Base-by-base conservation (phyloP, 2,113 vertebrate species). In the Eptesicus fuscus region DNA sequence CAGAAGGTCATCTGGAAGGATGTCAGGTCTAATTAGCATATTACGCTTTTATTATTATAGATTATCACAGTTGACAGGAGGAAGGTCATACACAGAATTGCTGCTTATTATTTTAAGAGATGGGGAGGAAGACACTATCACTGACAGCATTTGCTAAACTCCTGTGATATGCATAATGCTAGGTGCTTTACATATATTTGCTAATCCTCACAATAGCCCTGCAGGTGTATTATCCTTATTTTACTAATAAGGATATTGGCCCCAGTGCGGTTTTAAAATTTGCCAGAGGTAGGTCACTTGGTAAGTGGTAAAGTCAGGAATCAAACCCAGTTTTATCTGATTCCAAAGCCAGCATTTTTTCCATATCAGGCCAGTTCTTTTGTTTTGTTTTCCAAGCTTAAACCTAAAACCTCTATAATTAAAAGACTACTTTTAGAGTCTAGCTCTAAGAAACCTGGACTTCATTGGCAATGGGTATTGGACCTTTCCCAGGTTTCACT, bases 171-270 rank as follows among this genome's bases (percentile, higher is more conserved):
- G 30, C 42, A 10, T 49, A 37, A 28, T 51, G 17, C 22, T 35
- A 8, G 22, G 7, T 69, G 12, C 12, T 88, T 83, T 40, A 30
- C 2, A 28, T 73, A 3, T 32, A 18, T 59, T 79, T n/a, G 22
- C 59, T 69, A 56, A 47, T 9, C n/a, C 11, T 95, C 71, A 83
- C 28, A 47, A 1, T 80, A 82, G 16, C 28, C 63, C 56, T 90
- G 30, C 12, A 77, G 30, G 61, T 77, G 3, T 78, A 49, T 74
- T 73, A 61, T 69, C 23, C 40, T 14, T 47, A 42, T 61, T 89
- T 77, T 93, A 89, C n/a, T 94, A 51, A 56, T 83, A 49, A 95
- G 53, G 53, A 94, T 83, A 86, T 85, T 69, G 22, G 91, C 25
- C 32, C 23, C 53, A 47, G 1, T 73, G 70, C 13, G 23, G 14